Evolutionary conservation across 2,888 invertebrate genomes (phyloP).

Genomic region (Pyrocoelia pectoralis): DNA sequence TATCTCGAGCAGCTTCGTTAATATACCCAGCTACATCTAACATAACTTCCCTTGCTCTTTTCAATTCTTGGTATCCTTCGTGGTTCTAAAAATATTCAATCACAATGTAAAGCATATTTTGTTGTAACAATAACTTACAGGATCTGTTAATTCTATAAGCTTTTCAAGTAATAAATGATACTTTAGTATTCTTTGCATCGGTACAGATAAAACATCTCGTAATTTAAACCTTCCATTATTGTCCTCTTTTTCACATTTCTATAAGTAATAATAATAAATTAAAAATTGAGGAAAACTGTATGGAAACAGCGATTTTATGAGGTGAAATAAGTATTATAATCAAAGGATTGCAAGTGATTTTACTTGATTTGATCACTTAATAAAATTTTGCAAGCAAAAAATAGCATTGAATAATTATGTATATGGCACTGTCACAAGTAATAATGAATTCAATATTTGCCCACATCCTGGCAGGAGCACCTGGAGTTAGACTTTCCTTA

Average conservation of each 20-base stretch:
- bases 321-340: too few species aligned
- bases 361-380: too few species aligned
- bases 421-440: too few species aligned
- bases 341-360: too few species aligned
- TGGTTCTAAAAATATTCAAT: conserved; percentile 66
- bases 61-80: conserved; percentile 84
- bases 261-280: conserved; percentile 42
- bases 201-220: conserved; percentile 94
- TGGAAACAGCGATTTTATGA: too few species aligned
- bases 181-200: conserved; percentile 98
- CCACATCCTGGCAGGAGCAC: too few species aligned
- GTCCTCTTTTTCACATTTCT: conserved; percentile 93
- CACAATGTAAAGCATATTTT: neutral
- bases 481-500: too few species aligned
- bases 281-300: too few species aligned
- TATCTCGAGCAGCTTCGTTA: conserved; percentile 97
- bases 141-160: conserved; percentile 84
- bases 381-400: too few species aligned
- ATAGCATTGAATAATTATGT: too few species aligned
- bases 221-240: conserved; percentile 95
- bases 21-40: conserved; percentile 96
- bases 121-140: conserved; percentile 61
- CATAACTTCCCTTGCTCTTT: conserved; percentile 93
- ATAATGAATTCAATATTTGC: too few species aligned
- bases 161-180: conserved; percentile 95